These are phyloP conservation scores for Poeciliopsis occidentalis DNA, from an alignment of 2,113 vertebrate species.

Conservation along the genomic window DNA sequence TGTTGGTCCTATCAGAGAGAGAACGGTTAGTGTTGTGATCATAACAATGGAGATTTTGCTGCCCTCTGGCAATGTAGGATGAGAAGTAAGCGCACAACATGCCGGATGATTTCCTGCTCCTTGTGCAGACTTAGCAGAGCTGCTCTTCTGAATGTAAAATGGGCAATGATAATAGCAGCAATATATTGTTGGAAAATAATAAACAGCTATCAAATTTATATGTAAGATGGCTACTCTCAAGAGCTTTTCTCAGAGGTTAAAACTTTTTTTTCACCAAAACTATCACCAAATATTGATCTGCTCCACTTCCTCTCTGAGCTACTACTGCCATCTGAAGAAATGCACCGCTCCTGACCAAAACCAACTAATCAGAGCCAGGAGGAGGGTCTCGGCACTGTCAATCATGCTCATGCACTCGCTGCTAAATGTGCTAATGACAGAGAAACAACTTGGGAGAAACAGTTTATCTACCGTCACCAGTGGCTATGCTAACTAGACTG, in stretches of 20 bases:
- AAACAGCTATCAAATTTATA: constrained; percentile 40
- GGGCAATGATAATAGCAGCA: not conserved
- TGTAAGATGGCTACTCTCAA: constrained; percentile 49
- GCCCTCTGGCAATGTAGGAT: constrained; percentile 7
- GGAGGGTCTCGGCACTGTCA: too few relatives aligned
- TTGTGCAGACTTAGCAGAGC: constrained; percentile 9
- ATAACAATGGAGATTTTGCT: constrained; percentile 17
- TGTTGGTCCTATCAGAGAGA: constrained; percentile 16
- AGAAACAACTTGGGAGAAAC: too few relatives aligned
- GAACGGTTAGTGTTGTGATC: constrained; percentile 2
- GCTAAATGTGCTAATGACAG: too few relatives aligned
- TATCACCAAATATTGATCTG: too few relatives aligned
- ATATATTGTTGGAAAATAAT: constrained; percentile 42
- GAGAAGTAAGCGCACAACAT: constrained; percentile 1
- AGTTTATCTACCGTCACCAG: too few relatives aligned
- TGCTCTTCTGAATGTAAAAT: not conserved
- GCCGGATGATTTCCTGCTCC: constrained; percentile 13
- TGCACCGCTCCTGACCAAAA: too few relatives aligned
- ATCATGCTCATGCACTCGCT: too few relatives aligned
- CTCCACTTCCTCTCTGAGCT: too few relatives aligned
- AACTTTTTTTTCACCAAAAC: constrained; percentile 1
- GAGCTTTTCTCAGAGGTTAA: constrained; percentile 50
- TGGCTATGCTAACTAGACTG: too few relatives aligned
- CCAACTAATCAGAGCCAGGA: too few relatives aligned
- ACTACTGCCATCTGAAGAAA: too few relatives aligned